A percentile compares a stretch with the other conserved stretches of the same genome.
Conservation (phyloP, 2,888 invertebrate genomes). For the Cephonodes hylas region DNA sequence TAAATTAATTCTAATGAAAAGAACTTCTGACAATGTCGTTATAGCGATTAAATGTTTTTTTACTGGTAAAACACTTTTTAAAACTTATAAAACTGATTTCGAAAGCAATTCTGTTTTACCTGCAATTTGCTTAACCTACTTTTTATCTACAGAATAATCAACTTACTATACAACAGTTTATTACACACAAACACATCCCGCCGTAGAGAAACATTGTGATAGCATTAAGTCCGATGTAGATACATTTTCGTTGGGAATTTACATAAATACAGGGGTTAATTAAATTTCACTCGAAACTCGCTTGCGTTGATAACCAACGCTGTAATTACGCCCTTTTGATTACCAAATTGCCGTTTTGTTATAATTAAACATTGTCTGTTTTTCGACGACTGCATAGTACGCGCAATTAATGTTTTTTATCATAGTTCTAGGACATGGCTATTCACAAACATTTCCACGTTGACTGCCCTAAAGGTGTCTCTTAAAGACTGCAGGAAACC, state of each 20-base stretch:
- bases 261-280: slow-evolving; percentile 10
- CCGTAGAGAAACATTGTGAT: neutral
- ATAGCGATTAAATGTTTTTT: too few species aligned
- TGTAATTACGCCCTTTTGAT: slow-evolving; percentile 8
- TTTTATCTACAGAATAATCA: neutral
- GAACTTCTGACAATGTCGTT: too few species aligned
- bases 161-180: neutral
- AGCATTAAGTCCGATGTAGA: neutral
- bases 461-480: too few species aligned
- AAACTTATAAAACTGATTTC: too few species aligned
- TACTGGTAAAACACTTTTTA: too few species aligned
- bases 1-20: too few species aligned
- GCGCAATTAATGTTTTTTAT: too few species aligned
- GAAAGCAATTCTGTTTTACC: too few species aligned
- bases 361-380: neutral
- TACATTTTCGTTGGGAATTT: neutral
- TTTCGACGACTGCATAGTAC: neutral
- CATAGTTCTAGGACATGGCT: too few species aligned
- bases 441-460: too few species aligned
- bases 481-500: too few species aligned
- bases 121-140: too few species aligned
- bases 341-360: neutral
- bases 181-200: neutral
- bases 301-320: neutral
- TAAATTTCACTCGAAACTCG: slow-evolving; percentile 2